Base-by-base conservation (phyloP, 1,140 invertebrate species). In the Heliconius eleuchia region DNA sequence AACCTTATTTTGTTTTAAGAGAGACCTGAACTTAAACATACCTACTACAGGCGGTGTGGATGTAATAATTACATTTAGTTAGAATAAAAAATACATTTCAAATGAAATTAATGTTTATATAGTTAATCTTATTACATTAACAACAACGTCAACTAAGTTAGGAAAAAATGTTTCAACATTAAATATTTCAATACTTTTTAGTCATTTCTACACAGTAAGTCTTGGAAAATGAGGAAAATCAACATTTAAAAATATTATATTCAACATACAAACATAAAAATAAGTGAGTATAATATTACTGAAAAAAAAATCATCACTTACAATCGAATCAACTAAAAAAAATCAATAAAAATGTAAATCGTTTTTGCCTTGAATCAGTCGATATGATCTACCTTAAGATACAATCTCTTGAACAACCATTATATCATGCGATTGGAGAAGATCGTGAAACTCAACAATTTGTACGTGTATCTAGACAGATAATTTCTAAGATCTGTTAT, bases 401-500 rank as follows among this genome's bases (percentile, higher is more conserved):
- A 66, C 60, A 66, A 66, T 66, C 60, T 66, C 60, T 16, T 30
- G 60, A 66, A 66, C 60, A 66, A 30, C n/a, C 60, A 66, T 66
- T 66, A 66, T 16, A 66, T 27, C 60, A 11, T 27, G 27, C 60
- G 23, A 66, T 66, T 66, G 60, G 23, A 66, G 60, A 66, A 66
- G 60, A 66, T 66, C 60, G 60, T 66, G 60, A 66, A 66, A 13
- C 23, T 30, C 13, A 66, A 66, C 23, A 27, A 66, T 66, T 66
- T 27, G 27, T 27, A 27, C n/a, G 23, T 30, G 60, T 66, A 66
- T 66, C 60, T 66, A 66, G 60, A 66, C 23, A 16, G 60, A 30
- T 66, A 27, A 66, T 23, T 66, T 8, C 60, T 66, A 66, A 66
- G 60, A n/a, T 66, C 60, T 27, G 11, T 66, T 66, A 16, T 66